Evolutionary conservation across 2,113 vertebrate genomes (phyloP).

Genomic region (Macquaria ambigua): DNA sequence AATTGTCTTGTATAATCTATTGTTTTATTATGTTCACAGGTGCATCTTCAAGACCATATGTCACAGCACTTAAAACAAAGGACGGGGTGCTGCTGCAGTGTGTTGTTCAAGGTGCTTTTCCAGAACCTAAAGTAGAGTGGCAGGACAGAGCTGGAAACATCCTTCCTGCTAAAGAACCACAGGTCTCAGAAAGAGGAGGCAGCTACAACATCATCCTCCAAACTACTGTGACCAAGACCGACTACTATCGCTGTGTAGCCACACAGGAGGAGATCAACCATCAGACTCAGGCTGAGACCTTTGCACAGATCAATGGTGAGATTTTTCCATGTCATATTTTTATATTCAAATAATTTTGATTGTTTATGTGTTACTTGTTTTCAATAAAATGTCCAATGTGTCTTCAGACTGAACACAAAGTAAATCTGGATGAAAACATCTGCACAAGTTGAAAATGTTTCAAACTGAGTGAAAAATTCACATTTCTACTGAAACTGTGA

Average conservation of each 20-base stretch:
- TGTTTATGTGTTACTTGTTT: not conserved
- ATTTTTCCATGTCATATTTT: not conserved
- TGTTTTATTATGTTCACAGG: too few relatives aligned
- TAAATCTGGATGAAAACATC: too few relatives aligned
- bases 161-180: not conserved
- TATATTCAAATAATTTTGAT: not conserved
- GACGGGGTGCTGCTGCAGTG: not conserved
- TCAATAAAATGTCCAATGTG: too few relatives aligned
- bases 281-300: not conserved
- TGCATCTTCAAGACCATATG: too few relatives aligned
- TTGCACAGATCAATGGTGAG: not conserved
- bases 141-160: not conserved
- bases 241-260: not conserved
- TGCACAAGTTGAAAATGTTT: too few relatives aligned
- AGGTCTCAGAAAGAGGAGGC: not conserved
- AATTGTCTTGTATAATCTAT: too few relatives aligned
- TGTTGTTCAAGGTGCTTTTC: not conserved
- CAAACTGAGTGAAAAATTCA: too few relatives aligned
- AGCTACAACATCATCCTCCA: not conserved
- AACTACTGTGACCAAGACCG: not conserved
- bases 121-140: not conserved
- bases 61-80: fast-evolving
- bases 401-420: too few relatives aligned
- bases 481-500: too few relatives aligned
- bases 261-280: not conserved